Evolutionary conservation across 2,888 invertebrate genomes (phyloP), one percentile per base, ranked within the genome.

Genomic region (Tanytarsus gracilentus): DNA sequence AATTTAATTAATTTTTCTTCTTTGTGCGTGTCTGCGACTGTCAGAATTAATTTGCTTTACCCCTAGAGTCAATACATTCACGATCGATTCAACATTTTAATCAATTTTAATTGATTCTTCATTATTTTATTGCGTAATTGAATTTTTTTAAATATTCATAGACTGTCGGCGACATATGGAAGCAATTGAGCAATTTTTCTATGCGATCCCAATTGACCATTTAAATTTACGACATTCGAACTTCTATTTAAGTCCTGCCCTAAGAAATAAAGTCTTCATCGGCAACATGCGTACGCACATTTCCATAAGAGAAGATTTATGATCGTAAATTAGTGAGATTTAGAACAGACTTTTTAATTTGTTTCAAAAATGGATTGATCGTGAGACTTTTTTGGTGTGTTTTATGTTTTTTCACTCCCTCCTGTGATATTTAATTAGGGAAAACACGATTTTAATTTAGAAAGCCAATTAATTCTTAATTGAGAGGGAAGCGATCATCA

Each of bases 131-230:
- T 16, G 44, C 23, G 18, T 44, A 44, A 44, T 44, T 44, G 44
- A 44, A 44, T 44, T 44, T 44, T 21, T 23, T 23, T 44, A 44
- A 4, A 21, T 23, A n/a, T 44, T 44, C 11, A 44, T 44, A 18
- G n/a, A n/a, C n/a, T n/a, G n/a, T n/a, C 44, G 21, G 21, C 44
- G 44, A 44, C 44, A 44, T 44, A 18, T 44, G 44, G 44, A 44
- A 8, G 23, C 44, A 21, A 44, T 44, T 44, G 8, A 44, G 23
- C 33, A n/a, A 33, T 4, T 33, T 33, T 33, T 9, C n/a, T n/a
- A 11, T 9, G 33, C 33, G n/a, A 11, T 33, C 6, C 5, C 33
- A 4, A n/a, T n/a, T n/a, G n/a, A n/a, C n/a, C n/a, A n/a, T n/a
- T n/a, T n/a, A n/a, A n/a, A n/a, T n/a, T n/a, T n/a, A n/a, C n/a